Percentiles rank a stretch among this genome's conserved stretches.
Evolutionary conservation across 37 sponge, comb jelly and placozoan genomes (phyloP).

Genomic region (Sycon ciliatum): DNA sequence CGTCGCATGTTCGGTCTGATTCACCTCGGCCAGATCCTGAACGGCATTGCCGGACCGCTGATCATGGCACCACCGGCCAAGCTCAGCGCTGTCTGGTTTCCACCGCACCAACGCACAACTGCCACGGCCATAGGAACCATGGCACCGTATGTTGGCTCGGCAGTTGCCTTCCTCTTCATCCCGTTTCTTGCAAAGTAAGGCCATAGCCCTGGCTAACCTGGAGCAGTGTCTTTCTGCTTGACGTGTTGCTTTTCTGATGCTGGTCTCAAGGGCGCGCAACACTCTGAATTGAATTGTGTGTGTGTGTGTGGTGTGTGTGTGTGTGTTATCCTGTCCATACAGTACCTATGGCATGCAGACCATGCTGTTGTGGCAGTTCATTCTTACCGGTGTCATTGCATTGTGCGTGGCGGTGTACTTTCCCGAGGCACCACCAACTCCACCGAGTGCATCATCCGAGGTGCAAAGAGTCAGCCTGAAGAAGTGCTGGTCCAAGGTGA

Average conservation of each 20-base stretch:
- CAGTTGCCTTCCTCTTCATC: conserved; percentile 25
- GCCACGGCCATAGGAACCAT: conserved; percentile 28
- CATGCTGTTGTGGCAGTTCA: conserved; percentile 32
- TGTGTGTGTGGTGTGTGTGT: too few species aligned
- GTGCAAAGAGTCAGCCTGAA: conserved; percentile 15
- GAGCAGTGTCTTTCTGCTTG: too few species aligned
- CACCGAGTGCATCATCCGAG: conserved; percentile 25
- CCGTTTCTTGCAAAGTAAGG: conserved; percentile 26
- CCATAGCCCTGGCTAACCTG: too few species aligned
- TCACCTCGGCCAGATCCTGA: conserved; percentile 36
- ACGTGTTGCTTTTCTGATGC: too few species aligned
- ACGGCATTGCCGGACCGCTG: conserved; percentile 21
- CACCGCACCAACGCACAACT: conserved; percentile 31
- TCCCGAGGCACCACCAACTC: conserved; percentile 32
- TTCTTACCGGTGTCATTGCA: conserved; percentile 25
- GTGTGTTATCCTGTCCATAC: too few species aligned
- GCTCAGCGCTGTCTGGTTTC: conserved; percentile 40
- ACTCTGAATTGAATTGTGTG: too few species aligned
- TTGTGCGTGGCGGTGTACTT: conserved; percentile 31
- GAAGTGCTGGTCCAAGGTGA: conserved; percentile 1
- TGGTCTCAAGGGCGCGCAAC: too few species aligned
- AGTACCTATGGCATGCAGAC: conserved; percentile 36
- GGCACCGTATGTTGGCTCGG: conserved; percentile 15
- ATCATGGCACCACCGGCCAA: conserved; percentile 24
- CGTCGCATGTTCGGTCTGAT: background rate